A percentile compares a stretch with the other conserved stretches of the same genome.
These are phyloP conservation scores for Agonopterix arenella DNA, from an alignment of 2,888 invertebrate species.

Conservation along the genomic window DNA sequence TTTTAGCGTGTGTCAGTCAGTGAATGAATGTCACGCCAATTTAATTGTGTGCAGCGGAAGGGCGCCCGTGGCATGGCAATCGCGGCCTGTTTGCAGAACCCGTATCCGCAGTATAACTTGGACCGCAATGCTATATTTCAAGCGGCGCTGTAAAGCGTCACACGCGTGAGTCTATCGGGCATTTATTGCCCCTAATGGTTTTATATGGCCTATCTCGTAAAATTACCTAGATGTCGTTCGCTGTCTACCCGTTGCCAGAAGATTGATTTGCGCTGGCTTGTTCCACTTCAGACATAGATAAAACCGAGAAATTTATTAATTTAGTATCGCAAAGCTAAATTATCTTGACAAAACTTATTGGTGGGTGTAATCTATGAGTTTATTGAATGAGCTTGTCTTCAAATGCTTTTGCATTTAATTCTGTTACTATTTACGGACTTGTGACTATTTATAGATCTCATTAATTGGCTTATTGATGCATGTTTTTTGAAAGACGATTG, in stretches of 20 bases:
- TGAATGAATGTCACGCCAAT: slow-evolving; percentile 31
- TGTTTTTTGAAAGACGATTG: neutral
- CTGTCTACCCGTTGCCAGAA: slow-evolving; percentile 22
- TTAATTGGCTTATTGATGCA: too few relatives aligned
- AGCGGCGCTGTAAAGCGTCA: slow-evolving; percentile 40
- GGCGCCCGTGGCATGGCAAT: slow-evolving; percentile 32
- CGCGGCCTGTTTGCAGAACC: slow-evolving; percentile 23
- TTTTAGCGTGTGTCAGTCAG: slow-evolving; percentile 21
- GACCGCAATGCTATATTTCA: slow-evolving; percentile 27
- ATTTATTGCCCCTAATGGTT: slow-evolving; percentile 54
- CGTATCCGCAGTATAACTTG: slow-evolving; percentile 14
- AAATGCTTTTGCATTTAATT: too few relatives aligned
- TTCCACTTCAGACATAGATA: slow-evolving; percentile 22
- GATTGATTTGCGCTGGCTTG: slow-evolving; percentile 31
- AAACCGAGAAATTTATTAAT: slow-evolving; percentile 20
- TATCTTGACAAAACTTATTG: slow-evolving; percentile 3
- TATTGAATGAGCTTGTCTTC: too few relatives aligned
- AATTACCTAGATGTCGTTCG: slow-evolving; percentile 37
- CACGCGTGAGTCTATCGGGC: slow-evolving; percentile 36
- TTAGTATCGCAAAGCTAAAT: slow-evolving; percentile 17
- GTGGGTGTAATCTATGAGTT: neutral
- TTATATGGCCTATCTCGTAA: slow-evolving; percentile 47
- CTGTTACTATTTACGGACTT: too few relatives aligned
- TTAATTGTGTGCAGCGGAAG: slow-evolving; percentile 37
- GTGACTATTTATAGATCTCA: too few relatives aligned